These are phyloP conservation scores for Cercopithecus mona DNA, from an alignment of 2,113 vertebrate genomes.

Conservation along the genomic window DNA sequence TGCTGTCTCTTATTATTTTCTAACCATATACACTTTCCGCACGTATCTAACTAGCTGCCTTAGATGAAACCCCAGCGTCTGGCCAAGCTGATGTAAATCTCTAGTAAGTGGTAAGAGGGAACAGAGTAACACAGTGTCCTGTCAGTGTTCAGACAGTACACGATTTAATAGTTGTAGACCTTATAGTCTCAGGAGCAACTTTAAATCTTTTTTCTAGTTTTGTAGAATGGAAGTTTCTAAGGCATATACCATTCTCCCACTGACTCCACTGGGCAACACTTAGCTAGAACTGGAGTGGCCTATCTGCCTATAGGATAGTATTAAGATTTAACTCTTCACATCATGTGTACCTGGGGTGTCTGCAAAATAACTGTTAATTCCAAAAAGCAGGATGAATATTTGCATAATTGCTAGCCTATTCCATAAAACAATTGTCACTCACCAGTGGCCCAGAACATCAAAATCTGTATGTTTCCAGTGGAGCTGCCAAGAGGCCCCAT, in stretches of 20 bases:
- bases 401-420: neutral
- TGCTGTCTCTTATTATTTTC: constrained; percentile 68
- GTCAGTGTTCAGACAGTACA: neutral
- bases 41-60: constrained; percentile 55
- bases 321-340: neutral
- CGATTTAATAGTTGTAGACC: neutral
- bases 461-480: neutral
- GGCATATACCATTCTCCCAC: neutral
- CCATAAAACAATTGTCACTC: neutral
- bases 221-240: constrained; percentile 31
- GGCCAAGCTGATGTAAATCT: constrained; percentile 66
- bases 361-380: neutral
- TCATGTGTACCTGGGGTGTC: neutral
- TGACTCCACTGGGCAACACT: neutral
- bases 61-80: constrained; percentile 59
- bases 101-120: constrained; percentile 24
- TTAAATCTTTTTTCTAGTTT: neutral
- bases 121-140: neutral
- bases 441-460: neutral
- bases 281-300: neutral
- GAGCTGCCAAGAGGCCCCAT: neutral
- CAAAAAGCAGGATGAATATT: neutral
- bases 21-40: constrained; percentile 63
- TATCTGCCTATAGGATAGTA: neutral
- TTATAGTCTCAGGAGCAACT: neutral